Percentiles rank a stretch among this genome's conserved stretches.
Evolutionary conservation across 2,113 vertebrate genomes (phyloP).

Genomic region (Sinocyclocheilus rhinocerous): DNA sequence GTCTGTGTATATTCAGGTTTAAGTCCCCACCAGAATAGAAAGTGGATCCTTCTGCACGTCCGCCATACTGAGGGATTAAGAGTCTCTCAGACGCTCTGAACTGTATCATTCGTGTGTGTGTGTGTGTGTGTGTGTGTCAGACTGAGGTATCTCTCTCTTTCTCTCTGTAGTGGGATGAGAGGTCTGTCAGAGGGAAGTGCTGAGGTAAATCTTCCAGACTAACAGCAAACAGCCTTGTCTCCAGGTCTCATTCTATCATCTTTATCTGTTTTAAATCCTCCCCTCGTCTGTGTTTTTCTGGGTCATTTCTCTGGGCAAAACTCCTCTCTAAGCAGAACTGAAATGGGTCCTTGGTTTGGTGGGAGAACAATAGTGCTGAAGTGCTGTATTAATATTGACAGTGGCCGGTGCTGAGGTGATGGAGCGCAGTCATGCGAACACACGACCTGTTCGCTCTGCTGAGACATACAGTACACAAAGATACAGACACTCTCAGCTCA

Average conservation of each 20-base stretch:
- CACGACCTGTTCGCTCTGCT: background rate
- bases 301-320: background rate
- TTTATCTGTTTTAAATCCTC: background rate
- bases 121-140: background rate
- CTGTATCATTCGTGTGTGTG: background rate
- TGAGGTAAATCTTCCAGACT: conserved; percentile 4
- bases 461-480: background rate
- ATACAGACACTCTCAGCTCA: background rate
- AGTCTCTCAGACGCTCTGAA: background rate
- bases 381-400: background rate
- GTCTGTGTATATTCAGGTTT: too few species aligned
- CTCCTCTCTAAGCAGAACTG: conserved; percentile 9
- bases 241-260: conserved; percentile 24
- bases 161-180: conserved; percentile 4
- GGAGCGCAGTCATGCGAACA: background rate
- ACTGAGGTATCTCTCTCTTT: background rate
- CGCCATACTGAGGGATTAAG: too few species aligned
- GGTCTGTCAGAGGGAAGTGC: conserved; percentile 31
- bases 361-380: background rate
- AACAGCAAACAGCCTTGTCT: conserved; percentile 11
- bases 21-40: too few species aligned
- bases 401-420: background rate
- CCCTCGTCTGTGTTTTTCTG: conserved; percentile 6
- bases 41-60: too few species aligned
- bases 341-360: conserved; percentile 8